phyloP scores from a whole-genome alignment of 1,140 invertebrate genomes.

The Riptortus pedestris region DNA sequence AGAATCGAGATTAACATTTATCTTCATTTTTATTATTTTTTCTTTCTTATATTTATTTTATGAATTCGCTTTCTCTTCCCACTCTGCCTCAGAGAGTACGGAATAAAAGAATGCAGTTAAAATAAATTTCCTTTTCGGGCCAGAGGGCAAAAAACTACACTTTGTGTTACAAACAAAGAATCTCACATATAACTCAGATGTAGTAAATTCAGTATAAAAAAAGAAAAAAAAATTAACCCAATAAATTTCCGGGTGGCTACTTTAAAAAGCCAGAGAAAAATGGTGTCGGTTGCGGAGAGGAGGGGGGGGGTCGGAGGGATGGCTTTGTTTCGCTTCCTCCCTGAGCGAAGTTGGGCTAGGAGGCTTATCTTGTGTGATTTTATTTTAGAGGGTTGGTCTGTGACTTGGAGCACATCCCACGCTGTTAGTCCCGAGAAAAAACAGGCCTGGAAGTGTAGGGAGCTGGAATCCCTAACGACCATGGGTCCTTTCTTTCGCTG shows the following conservation, averaged over 20 bases:
- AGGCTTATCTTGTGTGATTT: slow-evolving; percentile 16
- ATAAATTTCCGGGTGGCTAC: slow-evolving; percentile 18
- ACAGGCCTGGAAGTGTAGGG: background rate
- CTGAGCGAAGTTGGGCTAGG: background rate
- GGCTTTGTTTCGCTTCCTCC: slow-evolving; percentile 12
- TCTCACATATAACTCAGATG: slow-evolving; percentile 18
- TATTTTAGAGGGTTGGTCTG: background rate
- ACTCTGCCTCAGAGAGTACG: background rate
- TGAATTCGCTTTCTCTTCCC: slow-evolving; percentile 8
- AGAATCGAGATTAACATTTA: background rate
- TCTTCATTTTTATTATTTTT: slow-evolving; percentile 5
- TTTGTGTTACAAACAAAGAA: slow-evolving; percentile 17
- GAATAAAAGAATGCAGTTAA: slow-evolving; percentile 14
- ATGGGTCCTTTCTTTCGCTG: too few species aligned
- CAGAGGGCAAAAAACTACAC: slow-evolving; percentile 7
- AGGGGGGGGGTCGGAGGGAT: background rate
- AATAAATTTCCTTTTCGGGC: slow-evolving; percentile 15
- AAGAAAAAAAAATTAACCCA: slow-evolving; percentile 11
- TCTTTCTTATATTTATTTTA: slow-evolving; percentile 13
- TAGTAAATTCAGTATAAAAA: slow-evolving; percentile 15
- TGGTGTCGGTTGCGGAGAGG: background rate
- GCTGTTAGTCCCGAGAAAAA: too few species aligned
- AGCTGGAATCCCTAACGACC: background rate
- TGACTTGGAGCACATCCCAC: background rate
- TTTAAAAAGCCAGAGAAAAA: slow-evolving; percentile 18